Conservation (phyloP, 2,113 vertebrate genomes). For the Hydropotes inermis region DNA sequence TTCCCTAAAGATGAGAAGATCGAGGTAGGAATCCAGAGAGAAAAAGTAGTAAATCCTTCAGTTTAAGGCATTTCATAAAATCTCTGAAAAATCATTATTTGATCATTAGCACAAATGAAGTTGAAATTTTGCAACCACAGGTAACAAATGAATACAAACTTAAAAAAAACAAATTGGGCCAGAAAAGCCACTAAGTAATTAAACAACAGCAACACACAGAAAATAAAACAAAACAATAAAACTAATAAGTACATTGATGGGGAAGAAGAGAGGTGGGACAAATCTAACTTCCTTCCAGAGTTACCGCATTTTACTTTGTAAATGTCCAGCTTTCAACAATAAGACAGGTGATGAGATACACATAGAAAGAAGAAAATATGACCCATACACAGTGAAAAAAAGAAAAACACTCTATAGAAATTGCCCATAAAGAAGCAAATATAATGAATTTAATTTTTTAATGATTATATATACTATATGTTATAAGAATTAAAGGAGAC, state of each 20-base stretch:
- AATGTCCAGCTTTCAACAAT: not conserved
- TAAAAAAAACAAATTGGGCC: not conserved
- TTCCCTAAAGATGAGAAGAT: not conserved
- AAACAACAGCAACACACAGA: not conserved
- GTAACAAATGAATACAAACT: not conserved
- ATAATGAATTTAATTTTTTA: not conserved
- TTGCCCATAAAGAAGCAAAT: not conserved
- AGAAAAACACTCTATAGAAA: not conserved
- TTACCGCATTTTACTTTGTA: not conserved
- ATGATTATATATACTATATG: not conserved
- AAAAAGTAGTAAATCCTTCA: not conserved
- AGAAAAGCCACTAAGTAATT: not conserved
- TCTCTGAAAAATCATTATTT: not conserved
- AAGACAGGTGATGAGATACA: not conserved
- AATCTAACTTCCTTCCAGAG: not conserved
- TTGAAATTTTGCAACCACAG: not conserved
- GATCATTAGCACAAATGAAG: not conserved
- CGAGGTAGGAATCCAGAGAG: not conserved
- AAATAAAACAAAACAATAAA: not conserved
- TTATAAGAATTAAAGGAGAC: not conserved
- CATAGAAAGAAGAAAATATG: not conserved
- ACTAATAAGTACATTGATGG: not conserved
- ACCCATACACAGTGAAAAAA: not conserved
- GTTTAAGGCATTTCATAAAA: not conserved
- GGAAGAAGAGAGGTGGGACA: not conserved